phyloP scores from a whole-genome alignment of 2,888 invertebrate genomes.

The Heliconius cydno region DNA sequence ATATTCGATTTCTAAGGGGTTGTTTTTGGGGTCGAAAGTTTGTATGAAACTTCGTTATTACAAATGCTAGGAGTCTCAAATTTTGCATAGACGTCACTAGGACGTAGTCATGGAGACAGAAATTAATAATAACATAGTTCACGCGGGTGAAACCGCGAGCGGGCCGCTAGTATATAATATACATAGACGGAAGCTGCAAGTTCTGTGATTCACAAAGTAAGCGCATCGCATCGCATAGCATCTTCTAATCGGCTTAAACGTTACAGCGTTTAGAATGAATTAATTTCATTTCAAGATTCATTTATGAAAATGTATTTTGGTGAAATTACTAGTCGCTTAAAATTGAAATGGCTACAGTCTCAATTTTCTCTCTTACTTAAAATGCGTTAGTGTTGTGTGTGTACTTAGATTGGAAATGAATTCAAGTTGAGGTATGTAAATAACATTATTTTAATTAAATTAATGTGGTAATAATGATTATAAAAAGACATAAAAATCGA shows the following conservation, averaged over 20 bases:
- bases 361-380: background rate
- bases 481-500: too few species aligned
- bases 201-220: background rate
- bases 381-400: background rate
- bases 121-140: too few species aligned
- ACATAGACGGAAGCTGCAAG: background rate
- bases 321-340: background rate
- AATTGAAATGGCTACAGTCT: background rate
- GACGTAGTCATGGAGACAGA: too few species aligned
- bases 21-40: too few species aligned
- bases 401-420: background rate
- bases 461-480: background rate
- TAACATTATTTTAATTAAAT: background rate
- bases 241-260: slow-evolving; percentile 8
- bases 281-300: background rate
- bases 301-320: background rate
- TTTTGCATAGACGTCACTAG: too few species aligned
- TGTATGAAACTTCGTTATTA: too few species aligned
- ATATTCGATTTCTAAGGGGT: too few species aligned
- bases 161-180: too few species aligned
- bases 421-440: background rate
- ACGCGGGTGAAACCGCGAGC: too few species aligned
- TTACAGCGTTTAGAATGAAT: slow-evolving; percentile 7
- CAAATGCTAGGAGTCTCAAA: too few species aligned
- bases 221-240: too few species aligned